Conservation (phyloP, 2,113 vertebrate genomes). For the Suncus etruscus region DNA sequence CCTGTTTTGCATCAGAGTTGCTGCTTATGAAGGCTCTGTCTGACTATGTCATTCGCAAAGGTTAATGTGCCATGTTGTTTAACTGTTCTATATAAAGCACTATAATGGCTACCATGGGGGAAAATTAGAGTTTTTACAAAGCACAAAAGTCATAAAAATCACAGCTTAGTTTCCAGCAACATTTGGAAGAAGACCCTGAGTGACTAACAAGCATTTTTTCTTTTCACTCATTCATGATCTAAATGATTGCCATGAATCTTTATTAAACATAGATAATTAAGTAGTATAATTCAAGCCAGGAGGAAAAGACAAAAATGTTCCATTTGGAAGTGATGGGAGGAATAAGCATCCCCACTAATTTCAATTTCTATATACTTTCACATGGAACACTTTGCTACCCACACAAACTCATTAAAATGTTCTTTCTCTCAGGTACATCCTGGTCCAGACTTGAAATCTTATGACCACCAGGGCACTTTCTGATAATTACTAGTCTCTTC, state of each 20-base stretch:
- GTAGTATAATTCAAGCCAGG: slow-evolving; percentile 15
- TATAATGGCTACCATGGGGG: slow-evolving; percentile 48
- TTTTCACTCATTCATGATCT: slow-evolving; percentile 57
- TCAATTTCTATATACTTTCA: neutral
- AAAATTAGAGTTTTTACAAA: slow-evolving; percentile 64
- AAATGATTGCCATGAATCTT: slow-evolving; percentile 56
- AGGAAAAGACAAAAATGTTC: neutral
- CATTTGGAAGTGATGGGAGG: neutral
- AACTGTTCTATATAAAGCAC: slow-evolving; percentile 77
- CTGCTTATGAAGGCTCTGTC: slow-evolving; percentile 60
- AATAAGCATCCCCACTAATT: neutral
- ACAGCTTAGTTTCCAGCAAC: slow-evolving; percentile 65
- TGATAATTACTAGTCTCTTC: neutral
- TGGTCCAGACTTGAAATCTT: neutral
- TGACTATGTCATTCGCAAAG: slow-evolving; percentile 69
- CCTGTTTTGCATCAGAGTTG: slow-evolving; percentile 35
- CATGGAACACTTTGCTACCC: neutral
- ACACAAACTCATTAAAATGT: slow-evolving; percentile 14
- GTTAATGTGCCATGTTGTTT: slow-evolving; percentile 74
- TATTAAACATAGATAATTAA: slow-evolving; percentile 70
- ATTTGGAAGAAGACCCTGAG: slow-evolving; percentile 62
- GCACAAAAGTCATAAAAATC: slow-evolving; percentile 72
- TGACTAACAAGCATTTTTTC: slow-evolving; percentile 58
- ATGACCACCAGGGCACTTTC: neutral
- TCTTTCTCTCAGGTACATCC: slow-evolving; percentile 13